Evolutionary conservation across 2,113 vertebrate species (phyloP).

Genomic region (Boulengerochromis microlepis): DNA sequence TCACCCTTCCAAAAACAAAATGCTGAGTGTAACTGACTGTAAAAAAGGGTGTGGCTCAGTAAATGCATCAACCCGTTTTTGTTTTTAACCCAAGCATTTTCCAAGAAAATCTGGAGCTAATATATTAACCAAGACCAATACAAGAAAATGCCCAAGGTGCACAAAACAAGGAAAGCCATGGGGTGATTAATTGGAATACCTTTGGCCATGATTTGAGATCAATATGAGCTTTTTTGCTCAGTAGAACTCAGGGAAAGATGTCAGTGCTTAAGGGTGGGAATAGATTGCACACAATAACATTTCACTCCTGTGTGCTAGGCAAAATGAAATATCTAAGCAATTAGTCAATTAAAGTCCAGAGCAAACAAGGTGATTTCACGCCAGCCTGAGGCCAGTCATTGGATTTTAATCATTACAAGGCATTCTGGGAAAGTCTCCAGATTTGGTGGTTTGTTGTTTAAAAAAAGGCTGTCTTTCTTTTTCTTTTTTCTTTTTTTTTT

Average conservation of each 20-base stretch:
- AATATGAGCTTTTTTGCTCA: constrained; percentile 20
- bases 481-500: neutral
- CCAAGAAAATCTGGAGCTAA: neutral
- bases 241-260: neutral
- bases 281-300: constrained; percentile 29
- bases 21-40: constrained; percentile 8
- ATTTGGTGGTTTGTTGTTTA: neutral
- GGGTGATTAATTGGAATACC: constrained; percentile 42
- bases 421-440: constrained; percentile 27
- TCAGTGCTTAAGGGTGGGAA: constrained; percentile 23
- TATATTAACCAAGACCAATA: neutral
- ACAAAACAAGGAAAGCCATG: neutral
- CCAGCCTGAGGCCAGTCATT: constrained; percentile 14
- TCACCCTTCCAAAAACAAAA: constrained; percentile 27
- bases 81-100: neutral
- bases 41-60: constrained; percentile 19
- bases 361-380: constrained; percentile 37
- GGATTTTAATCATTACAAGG: constrained; percentile 25
- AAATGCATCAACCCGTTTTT: neutral
- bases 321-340: constrained; percentile 36
- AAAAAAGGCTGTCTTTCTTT: neutral
- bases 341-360: constrained; percentile 44
- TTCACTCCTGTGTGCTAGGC: neutral
- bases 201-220: constrained; percentile 38
- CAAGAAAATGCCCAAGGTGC: neutral